Base-by-base conservation (phyloP, 2,888 invertebrate genomes). In the Lasioglossum vierecki region DNA sequence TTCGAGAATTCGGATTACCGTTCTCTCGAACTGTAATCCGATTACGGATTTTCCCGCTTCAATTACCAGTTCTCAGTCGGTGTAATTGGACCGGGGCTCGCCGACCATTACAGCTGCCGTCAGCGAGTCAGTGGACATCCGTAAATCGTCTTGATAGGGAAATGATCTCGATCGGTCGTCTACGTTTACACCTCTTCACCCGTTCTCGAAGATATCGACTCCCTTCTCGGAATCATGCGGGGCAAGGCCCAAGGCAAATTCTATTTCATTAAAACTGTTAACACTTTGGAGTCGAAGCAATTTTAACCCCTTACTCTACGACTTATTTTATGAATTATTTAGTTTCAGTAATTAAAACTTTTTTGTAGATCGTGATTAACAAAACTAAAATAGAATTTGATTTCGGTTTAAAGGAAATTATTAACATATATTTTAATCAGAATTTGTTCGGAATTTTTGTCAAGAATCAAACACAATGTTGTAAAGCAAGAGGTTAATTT, bases 1-100 rank as follows among this genome's bases (percentile, higher is more conserved):
- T 82, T 87, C 84, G 74, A 57, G 70, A 79, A 83, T 87, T 88
- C 49, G 82, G 82, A 90, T 90, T 89, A 88, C 74, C 76, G 78
- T 74, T 77, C 88, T 78, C 89, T 85, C 88, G 70, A 73, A 84
- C 79, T 85, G 79, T 91, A 90, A 91, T 91, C 88, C 83, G 89
- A 89, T 91, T 91, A 91, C 79, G 79, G 53, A 84, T 77, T 82
- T 75, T 72, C 70, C 70, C 44, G 74, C 79, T 83, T 87, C 87
- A 85, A 89, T 91, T 91, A 89, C 82, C 77, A 53, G 74, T 73
- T 63, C 74, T 84, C 79, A 76, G 68, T 44, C 83, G 57, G 66
- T 76, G 89, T 87, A 91, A 87, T 88, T 88, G 85, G 79, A 84
- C 82, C 85, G 76, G 84, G 79, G 85, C 82, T 75, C 83, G 88